phyloP scores from a whole-genome alignment of 2,797 vertebrate genomes.

The Loriculus beryllinus region DNA sequence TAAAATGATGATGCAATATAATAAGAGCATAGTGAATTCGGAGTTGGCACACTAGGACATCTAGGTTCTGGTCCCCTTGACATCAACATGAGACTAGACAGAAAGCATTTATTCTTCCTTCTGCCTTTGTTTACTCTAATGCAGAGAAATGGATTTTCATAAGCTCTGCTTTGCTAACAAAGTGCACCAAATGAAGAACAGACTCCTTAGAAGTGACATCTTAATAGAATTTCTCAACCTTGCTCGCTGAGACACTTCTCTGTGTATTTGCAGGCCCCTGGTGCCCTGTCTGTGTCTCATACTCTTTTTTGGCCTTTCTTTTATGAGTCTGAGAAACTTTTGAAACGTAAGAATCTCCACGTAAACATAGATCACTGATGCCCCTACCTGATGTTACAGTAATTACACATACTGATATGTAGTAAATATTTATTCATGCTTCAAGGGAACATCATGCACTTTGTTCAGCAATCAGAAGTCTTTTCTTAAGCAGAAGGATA shows the following conservation, averaged over 20 bases:
- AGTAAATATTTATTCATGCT: neutral
- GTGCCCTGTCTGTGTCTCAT: neutral
- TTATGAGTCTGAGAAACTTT: neutral
- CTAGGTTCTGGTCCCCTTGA: neutral
- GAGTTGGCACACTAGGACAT: neutral
- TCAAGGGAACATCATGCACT: neutral
- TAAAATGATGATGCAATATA: neutral
- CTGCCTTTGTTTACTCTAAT: slow-evolving; percentile 1
- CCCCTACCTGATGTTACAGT: neutral
- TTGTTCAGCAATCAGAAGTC: neutral
- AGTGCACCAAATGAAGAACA: neutral
- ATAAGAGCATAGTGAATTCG: neutral
- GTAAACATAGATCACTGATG: neutral
- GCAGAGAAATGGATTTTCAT: neutral
- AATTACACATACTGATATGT: neutral
- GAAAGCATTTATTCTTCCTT: neutral
- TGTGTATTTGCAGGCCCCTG: neutral
- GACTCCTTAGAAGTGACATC: neutral
- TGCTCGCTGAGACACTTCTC: neutral
- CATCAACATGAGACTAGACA: neutral
- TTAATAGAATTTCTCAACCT: neutral
- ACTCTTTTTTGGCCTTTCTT: neutral
- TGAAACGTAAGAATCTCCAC: neutral
- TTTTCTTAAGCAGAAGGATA: neutral
- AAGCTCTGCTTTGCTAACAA: slow-evolving; percentile 1